phyloP scores from a whole-genome alignment of 2,113 vertebrate genomes.

The Glaucidium brasilianum region DNA sequence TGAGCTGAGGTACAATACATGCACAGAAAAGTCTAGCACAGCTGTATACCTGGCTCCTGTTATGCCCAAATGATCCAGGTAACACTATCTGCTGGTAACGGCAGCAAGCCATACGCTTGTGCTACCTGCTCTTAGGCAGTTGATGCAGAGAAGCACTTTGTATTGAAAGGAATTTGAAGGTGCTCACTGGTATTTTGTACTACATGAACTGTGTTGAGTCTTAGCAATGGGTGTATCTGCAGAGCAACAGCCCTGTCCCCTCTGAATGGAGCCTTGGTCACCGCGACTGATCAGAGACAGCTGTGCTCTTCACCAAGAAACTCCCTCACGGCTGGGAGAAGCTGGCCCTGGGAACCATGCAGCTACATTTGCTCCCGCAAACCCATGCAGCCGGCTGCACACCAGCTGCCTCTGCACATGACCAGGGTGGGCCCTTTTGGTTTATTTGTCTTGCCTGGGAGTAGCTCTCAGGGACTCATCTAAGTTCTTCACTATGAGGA shows the following conservation, averaged over 20 bases:
- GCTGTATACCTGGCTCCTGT: neutral
- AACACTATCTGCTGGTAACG: neutral
- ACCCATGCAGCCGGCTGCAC: fast-evolving
- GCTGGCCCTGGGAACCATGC: neutral
- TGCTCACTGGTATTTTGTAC: neutral
- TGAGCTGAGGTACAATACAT: neutral
- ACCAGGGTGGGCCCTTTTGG: fast-evolving
- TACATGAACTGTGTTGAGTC: neutral
- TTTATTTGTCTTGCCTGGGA: neutral
- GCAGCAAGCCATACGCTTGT: fast-evolving
- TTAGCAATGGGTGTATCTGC: neutral
- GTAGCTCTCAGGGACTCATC: neutral
- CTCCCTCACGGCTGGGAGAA: neutral
- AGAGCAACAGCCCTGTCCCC: neutral
- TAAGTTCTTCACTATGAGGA: neutral
- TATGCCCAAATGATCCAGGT: neutral
- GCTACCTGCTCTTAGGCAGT: neutral
- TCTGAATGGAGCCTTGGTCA: neutral
- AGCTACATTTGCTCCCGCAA: fast-evolving
- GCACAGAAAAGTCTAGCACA: neutral
- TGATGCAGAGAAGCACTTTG: neutral
- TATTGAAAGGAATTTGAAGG: neutral
- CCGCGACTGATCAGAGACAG: neutral
- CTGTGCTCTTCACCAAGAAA: neutral
- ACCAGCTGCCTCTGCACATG: neutral